Evolutionary conservation across 2,888 invertebrate species (phyloP), one percentile per base, ranked within the genome.

Genomic region (Patella caerulea): DNA sequence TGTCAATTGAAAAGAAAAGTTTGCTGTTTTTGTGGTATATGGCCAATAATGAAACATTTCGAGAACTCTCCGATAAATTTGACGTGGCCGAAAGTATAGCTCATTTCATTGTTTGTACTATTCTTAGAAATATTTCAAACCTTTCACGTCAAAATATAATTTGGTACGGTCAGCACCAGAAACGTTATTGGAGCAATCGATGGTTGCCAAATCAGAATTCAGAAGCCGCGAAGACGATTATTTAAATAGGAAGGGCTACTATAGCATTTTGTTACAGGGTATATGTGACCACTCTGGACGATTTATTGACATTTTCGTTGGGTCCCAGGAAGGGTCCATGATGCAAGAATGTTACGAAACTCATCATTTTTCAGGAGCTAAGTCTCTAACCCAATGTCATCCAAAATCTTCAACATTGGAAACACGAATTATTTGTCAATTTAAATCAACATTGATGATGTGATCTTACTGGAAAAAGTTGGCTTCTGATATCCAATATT

Each of bases 191-290:
- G 81, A 15, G 81, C 78, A 17, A 73, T 81, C 45, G 80, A 80
- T 80, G 80, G 78, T 11, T 76, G 74, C 5, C 82, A 78, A 59
- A 73, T 82, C 19, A 76, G 76, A 2, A 80, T 78, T 45, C 45
- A 71, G 24, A 78, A 76, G 15, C 78, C 78, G 34, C n/a, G 24
- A 34, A 56, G 78, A 14, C 19, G 80, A 80, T 71, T 80, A 80
- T 52, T 74, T 71, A 45, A 80, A 82, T 59, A 55, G 80, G 19
- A 80, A 78, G 29, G 73, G 72, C 4, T 82, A 72, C 53, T 56
- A 77, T 53, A 73, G 77, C 5, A 59, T 81, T 15, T 56, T 76
- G 7, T n/a, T 77, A 71, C 79, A 78, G 72, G 74, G 73, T 17
- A 71, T 78, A 4, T 69, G 73, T 72, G 76, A 80, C 19, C 34